Evolutionary conservation across 2,888 invertebrate genomes (phyloP), one percentile per base, ranked within the genome.

Genomic region (Petrophora chlorosata): DNA sequence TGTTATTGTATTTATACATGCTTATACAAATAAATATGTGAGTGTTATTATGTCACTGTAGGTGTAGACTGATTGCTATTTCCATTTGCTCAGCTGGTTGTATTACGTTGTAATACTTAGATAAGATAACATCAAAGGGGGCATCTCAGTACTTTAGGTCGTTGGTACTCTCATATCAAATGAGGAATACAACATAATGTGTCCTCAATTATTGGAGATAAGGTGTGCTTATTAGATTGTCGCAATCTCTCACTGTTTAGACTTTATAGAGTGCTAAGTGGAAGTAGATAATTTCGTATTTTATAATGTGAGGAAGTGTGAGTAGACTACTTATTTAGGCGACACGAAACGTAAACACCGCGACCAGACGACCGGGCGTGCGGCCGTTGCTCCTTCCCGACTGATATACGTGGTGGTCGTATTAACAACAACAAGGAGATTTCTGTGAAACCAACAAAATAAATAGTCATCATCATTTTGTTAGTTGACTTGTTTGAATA

Each of bases 341-440:
- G 63, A 69, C 66, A 67, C 65, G 57, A 72, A 71, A 75, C 64
- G 75, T 83, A 80, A 83, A 84, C 82, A 85, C 67, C 56, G 40
- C 63, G 64, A 56, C 61, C 73, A 34, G 33, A 34, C 19, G 86
- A 75, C 82, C 87, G 86, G 84, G 70, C 85, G 72, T 42, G 70
- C 76, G 87, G 82, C 63, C 87, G 64, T 81, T 87, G 82, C 78
- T 79, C 86, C 73, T 71, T 64, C 66, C 62, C 55, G 52, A 56
- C 62, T 67, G 73, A 78, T 73, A 72, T 57, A 15, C 15, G 5
- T 12, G 13, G 59, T 64, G 49, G 47, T 44, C 48, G 33, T 43
- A 53, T 50, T 52, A 45, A 56, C 44, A 51, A 55, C 34, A 56
- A 48, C 1, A 5, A 16, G 33, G 38, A 50, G 28, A 29, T 19